Conservation (phyloP, 2,797 vertebrate species). For the Crypturellus tataupa region DNA sequence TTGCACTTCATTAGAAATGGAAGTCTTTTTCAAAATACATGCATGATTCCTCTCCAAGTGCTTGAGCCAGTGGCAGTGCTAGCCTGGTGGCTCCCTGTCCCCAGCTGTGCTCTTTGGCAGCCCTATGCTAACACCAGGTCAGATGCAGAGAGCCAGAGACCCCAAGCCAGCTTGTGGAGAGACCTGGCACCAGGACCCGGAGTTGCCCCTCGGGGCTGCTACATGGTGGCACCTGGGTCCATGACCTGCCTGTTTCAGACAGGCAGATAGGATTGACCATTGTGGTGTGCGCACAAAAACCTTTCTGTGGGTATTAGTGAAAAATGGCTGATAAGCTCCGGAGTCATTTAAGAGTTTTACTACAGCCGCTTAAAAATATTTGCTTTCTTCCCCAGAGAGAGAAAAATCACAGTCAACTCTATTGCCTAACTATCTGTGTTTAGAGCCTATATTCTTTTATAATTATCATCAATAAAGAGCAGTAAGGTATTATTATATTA, state of each 20-base stretch:
- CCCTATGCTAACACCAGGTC: neutral
- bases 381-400: neutral
- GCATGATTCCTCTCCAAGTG: neutral
- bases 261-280: neutral
- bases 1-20: neutral
- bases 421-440: neutral
- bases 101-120: neutral
- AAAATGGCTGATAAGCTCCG: neutral
- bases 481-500: neutral
- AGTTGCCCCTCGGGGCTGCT: neutral
- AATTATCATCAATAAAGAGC: neutral
- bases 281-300: neutral
- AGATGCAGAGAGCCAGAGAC: neutral
- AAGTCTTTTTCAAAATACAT: neutral
- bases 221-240: neutral
- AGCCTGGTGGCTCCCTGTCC: neutral
- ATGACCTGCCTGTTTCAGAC: neutral
- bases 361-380: neutral
- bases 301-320: neutral
- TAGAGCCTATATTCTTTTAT: neutral
- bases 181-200: neutral
- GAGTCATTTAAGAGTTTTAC: neutral
- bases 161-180: fast-evolving
- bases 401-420: neutral
- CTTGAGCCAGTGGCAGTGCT: fast-evolving